Base-by-base conservation (phyloP, 92 coral and sea anemone genomes). In the Zoanthus gigantus region DNA sequence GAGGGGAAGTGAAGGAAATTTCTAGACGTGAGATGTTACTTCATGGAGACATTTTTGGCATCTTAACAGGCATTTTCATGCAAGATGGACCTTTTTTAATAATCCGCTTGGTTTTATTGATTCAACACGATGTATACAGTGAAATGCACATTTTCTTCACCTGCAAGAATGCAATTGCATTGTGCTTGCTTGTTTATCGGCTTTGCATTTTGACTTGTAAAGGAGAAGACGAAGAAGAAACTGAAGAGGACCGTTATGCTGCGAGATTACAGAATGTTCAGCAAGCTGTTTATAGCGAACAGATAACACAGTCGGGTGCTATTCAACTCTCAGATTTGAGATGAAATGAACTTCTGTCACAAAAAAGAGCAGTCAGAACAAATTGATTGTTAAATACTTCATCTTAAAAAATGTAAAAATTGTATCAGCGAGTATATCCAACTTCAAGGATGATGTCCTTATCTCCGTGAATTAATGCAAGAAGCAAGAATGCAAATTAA, bases 141-240 rank as follows among this genome's bases (percentile, higher is more conserved):
- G 99, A 97, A 85, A 97, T 97, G 99, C 99, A 97, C 60, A 95
- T 97, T 31, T 97, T 97, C 88, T 97, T 95, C 73, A 95, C 97
- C 1, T 94, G 96, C 68, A 97, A 97, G 90, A 97, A 97, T 85
- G 99, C 99, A 45, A 97, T 97, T 72, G 98, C 99, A 0, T 74
- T 97, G 77, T 92, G 96, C 45, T 87, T 97, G 83, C 90, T 97
- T 48, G 96, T 97, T 61, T 97, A 97, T 78, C 86, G 99, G 77
- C 87, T 97, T 79, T 97, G 99, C 83, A 95, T 97, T 73, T 91
- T 97, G 61, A 97, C 98, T 14, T 97, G 99, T 82, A 95, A 92
- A 80, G 99, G 99, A 9, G 93, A 95, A 83, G 99, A 96, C 73
- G 98, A 93, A 34, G 96, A 92, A 42, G 96, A 88, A 60, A 80